Evolutionary conservation across 2,113 vertebrate genomes (phyloP), one percentile per base, ranked within the genome.

Genomic region (Nyctereutes procyonoides): DNA sequence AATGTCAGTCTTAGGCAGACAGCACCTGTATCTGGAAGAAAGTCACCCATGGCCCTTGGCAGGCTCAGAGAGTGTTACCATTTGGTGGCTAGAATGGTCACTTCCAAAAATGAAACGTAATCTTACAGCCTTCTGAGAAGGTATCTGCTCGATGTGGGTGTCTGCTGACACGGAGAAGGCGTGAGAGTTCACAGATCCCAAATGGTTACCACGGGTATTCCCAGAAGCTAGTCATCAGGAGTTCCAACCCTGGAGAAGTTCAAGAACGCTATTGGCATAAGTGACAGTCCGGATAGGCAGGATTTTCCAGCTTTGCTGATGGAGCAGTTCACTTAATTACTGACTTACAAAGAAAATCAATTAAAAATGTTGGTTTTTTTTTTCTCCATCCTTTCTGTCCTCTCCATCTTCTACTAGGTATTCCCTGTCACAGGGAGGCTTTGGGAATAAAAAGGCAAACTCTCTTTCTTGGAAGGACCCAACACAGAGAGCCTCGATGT

Each of bases 271-370:
- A 3, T 20, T 93, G 35, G 24, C 30, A 0, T 79, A 96, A 94
- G n/a, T 88, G 53, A 90, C n/a, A 96, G 93, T 92, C 24, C 55
- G 43, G 17, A 83, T 85, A 92, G n/a, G 69, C 17, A 19, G 65
- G 38, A 1, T 77, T 60, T 82, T 62, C 79, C 65, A 88, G 1
- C 28, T 94, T 96, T 74, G 26, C 56, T 98, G 93, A 95, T 82
- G 32, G 48, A n/a, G 65, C 62, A 92, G 81, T 97, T 97, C 95
- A 97, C 93, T 96, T 97, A 88, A 69, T 93, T 79, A 55, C 30
- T 67, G 17, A 76, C n/a, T 84, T 96, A 76, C 8, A 93, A 82
- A 95, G 73, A 74, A 76, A 89, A 74, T 35, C 63, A 77, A 80
- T 63, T 14, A 13, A 65, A 90, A 58, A 48, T 8, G 14, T 26